These are phyloP conservation scores for Vanacampus margaritifer DNA, from an alignment of 2,113 vertebrate species.

Conservation along the genomic window DNA sequence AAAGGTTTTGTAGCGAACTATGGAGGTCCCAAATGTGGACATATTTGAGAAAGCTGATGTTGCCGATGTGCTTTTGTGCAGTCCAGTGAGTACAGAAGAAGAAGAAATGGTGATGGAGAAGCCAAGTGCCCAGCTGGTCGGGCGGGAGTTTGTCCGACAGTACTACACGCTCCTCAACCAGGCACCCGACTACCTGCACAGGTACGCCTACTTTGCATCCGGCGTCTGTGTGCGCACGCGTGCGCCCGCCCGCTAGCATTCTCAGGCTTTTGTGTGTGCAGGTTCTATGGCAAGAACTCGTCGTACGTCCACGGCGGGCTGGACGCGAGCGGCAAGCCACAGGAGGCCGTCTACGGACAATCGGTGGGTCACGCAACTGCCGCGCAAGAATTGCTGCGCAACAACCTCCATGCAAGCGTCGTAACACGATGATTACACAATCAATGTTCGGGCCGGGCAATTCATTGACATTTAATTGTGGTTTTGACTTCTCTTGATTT, in stretches of 20 bases:
- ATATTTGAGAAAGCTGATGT: neutral
- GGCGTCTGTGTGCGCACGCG: neutral
- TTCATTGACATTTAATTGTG: no score
- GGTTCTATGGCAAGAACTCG: conserved; percentile 98
- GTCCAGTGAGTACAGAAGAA: conserved; percentile 79
- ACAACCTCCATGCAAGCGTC: no score
- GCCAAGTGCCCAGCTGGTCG: conserved; percentile 99
- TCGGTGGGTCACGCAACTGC: conserved; percentile 75
- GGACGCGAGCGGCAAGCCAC: conserved; percentile 93
- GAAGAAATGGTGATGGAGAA: conserved; percentile 99
- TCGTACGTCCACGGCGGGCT: conserved; percentile 96
- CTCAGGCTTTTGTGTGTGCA: conserved; percentile 34
- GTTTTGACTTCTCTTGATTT: no score
- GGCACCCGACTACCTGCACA: conserved; percentile 96
- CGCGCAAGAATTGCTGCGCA: neutral
- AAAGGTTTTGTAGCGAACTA: no score
- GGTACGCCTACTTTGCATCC: conserved; percentile 62
- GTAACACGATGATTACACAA: no score
- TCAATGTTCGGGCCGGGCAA: no score
- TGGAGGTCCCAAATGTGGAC: no score
- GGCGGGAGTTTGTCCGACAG: conserved; percentile 99
- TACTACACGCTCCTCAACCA: conserved; percentile 98
- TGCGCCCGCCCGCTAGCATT: neutral
- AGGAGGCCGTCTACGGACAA: conserved; percentile 91
- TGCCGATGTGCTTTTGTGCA: neutral